Conservation (phyloP, 1,140 invertebrate species). For the Micrasema minimum region DNA sequence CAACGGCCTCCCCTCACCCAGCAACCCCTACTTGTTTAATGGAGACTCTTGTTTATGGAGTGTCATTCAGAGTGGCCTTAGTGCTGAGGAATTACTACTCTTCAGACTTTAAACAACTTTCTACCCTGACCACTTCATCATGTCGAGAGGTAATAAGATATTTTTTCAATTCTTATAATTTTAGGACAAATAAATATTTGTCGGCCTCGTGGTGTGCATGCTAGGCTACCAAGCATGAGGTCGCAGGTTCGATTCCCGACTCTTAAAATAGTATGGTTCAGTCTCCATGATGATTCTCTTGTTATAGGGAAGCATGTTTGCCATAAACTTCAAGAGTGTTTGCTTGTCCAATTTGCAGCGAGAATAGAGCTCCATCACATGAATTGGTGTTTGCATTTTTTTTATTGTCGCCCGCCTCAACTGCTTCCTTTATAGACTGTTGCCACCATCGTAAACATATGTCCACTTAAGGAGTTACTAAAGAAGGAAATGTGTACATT, state of each 20-base stretch:
- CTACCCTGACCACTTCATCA: constrained; percentile 97
- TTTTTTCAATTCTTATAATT: too few species aligned
- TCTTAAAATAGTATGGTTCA: too few species aligned
- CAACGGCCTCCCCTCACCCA: constrained; percentile 94
- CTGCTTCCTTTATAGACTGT: constrained; percentile 80
- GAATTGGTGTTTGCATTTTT: too few species aligned
- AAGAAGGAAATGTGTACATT: constrained; percentile 59
- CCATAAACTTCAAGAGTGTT: constrained; percentile 70
- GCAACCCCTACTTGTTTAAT: constrained; percentile 98
- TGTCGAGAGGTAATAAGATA: constrained; percentile 97
- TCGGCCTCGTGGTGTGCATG: too few species aligned
- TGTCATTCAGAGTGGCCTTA: constrained; percentile 99
- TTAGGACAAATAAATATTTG: too few species aligned
- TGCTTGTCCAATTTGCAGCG: constrained; percentile 75
- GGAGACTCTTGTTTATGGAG: constrained; percentile 99
- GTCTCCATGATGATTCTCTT: background rate
- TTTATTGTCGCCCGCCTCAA: constrained; percentile 73
- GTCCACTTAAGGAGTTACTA: constrained; percentile 77
- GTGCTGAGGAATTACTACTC: constrained; percentile 97
- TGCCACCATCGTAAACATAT: constrained; percentile 79
- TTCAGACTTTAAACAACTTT: constrained; percentile 98
- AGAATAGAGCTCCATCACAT: too few species aligned
- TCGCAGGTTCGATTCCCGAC: too few species aligned
- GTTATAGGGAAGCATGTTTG: constrained; percentile 67
- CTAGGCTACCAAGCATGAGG: too few species aligned